These are phyloP conservation scores for Drosophila littoralis DNA, from an alignment of 1,140 invertebrate species.

Conservation along the genomic window DNA sequence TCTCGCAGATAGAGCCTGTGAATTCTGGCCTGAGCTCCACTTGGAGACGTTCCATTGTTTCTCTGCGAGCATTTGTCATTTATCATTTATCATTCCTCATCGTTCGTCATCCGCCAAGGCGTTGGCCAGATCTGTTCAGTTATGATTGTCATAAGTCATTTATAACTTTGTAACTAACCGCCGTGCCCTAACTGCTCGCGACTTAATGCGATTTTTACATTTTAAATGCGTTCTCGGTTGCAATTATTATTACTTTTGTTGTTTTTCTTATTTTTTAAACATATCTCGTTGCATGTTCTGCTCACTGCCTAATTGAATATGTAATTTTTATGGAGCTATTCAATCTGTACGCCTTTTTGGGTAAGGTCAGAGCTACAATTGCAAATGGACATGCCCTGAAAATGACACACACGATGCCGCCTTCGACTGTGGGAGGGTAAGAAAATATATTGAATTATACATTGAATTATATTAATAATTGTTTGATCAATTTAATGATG, in stretches of 20 bases:
- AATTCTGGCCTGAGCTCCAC: not conserved
- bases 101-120: constrained; percentile 48
- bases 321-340: constrained; percentile 34
- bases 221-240: constrained; percentile 57
- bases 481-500: not conserved
- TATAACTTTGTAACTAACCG: constrained; percentile 9
- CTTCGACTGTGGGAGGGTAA: not conserved
- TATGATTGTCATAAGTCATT: constrained; percentile 55
- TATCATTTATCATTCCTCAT: constrained; percentile 52
- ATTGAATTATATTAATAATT: not conserved
- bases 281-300: constrained; percentile 61
- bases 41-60: constrained; percentile 34
- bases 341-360: constrained; percentile 2
- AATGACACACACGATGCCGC: not conserved
- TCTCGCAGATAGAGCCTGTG: constrained; percentile 23
- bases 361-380: constrained; percentile 25
- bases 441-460: not conserved
- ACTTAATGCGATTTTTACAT: constrained; percentile 51
- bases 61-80: constrained; percentile 54
- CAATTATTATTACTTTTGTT: constrained; percentile 57
- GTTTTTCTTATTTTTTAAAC: constrained; percentile 26
- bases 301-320: constrained; percentile 46
- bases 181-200: constrained; percentile 3
- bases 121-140: constrained; percentile 48
- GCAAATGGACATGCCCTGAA: not conserved